Conservation (phyloP, 2,888 invertebrate species). For the Nephrotoma guestfalica region DNA sequence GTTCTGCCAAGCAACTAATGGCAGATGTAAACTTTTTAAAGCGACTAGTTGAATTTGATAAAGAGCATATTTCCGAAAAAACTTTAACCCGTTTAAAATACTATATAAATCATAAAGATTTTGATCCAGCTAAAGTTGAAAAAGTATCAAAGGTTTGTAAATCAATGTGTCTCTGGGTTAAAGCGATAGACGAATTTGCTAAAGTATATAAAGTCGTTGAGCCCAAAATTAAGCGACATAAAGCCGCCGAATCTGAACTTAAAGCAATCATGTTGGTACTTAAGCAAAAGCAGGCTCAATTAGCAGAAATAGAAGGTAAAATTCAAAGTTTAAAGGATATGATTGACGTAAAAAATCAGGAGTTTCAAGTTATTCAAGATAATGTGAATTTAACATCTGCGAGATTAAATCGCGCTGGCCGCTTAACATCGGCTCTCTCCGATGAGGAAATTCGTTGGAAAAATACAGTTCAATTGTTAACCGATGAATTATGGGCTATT, state of each 20-base stretch:
- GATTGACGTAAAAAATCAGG: slow-evolving; percentile 56
- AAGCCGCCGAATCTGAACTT: slow-evolving; percentile 62
- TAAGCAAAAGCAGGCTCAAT: slow-evolving; percentile 62
- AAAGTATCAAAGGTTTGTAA: slow-evolving; percentile 79
- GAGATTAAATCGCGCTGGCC: slow-evolving; percentile 64
- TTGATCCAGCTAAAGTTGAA: slow-evolving; percentile 68
- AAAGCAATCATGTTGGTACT: slow-evolving; percentile 61
- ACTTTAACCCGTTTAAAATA: slow-evolving; percentile 62
- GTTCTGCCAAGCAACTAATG: slow-evolving; percentile 62
- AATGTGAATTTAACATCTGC: slow-evolving; percentile 65
- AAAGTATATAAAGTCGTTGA: slow-evolving; percentile 76
- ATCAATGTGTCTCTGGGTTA: slow-evolving; percentile 86
- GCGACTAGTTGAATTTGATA: slow-evolving; percentile 69
- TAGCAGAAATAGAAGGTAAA: slow-evolving; percentile 68
- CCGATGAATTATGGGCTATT: slow-evolving; percentile 51
- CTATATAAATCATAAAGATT: slow-evolving; percentile 75
- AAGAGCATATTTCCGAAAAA: slow-evolving; percentile 68
- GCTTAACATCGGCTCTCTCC: slow-evolving; percentile 70
- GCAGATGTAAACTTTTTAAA: slow-evolving; percentile 74
- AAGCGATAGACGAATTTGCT: slow-evolving; percentile 79
- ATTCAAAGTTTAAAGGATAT: slow-evolving; percentile 34
- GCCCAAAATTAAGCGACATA: slow-evolving; percentile 67
- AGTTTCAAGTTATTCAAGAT: slow-evolving; percentile 58
- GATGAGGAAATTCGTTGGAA: slow-evolving; percentile 82
- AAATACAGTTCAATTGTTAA: slow-evolving; percentile 47